phyloP scores from a whole-genome alignment of 2,888 invertebrate species.

The Aricia artaxerxes region DNA sequence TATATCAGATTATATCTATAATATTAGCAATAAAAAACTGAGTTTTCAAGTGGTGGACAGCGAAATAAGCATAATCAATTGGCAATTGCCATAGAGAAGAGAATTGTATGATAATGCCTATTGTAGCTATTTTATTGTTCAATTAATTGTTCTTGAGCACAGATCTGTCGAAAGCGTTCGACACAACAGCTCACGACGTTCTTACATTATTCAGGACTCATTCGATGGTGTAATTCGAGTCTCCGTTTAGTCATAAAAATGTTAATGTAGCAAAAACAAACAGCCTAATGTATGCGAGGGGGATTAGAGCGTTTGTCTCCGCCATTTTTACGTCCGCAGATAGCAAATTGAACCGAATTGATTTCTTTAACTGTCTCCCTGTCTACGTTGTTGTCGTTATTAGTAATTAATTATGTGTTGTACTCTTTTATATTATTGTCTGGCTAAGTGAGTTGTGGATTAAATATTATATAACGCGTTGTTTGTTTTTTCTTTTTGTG shows the following conservation, averaged over 20 bases:
- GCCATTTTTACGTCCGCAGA: conserved; percentile 53
- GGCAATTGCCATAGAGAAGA: too few species aligned
- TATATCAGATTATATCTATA: too few species aligned
- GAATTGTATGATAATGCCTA: too few species aligned
- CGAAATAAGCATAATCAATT: too few species aligned
- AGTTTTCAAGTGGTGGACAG: too few species aligned
- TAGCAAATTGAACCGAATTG: conserved; percentile 58
- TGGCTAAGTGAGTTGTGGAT: not conserved
- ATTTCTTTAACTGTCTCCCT: conserved; percentile 40
- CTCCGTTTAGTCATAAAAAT: conserved; percentile 78
- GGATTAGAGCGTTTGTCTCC: conserved; percentile 59
- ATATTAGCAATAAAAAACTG: too few species aligned
- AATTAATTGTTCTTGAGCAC: not conserved
- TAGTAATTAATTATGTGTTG: not conserved
- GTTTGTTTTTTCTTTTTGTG: too few species aligned
- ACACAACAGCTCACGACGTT: not conserved
- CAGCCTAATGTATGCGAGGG: conserved; percentile 74
- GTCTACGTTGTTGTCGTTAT: not conserved
- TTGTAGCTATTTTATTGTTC: too few species aligned
- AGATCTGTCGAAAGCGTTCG: not conserved
- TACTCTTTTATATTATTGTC: not conserved
- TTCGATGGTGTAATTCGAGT: conserved; percentile 45
- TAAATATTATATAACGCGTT: not conserved
- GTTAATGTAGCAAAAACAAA: conserved; percentile 79
- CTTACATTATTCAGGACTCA: conserved; percentile 31